Conservation (phyloP, 2,888 invertebrate genomes). For the Drosophila ustulata region DNA sequence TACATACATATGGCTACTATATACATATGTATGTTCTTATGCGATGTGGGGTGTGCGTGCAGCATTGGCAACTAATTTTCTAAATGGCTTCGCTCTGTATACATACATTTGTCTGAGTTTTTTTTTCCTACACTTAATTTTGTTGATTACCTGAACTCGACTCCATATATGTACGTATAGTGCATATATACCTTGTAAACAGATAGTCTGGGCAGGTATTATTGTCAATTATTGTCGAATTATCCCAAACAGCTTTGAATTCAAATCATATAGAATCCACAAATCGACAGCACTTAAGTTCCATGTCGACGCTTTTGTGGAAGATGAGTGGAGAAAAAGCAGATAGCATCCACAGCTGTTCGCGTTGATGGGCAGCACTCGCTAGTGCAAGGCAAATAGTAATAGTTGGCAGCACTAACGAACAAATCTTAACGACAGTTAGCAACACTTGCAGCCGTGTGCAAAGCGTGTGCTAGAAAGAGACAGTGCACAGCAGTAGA, state of each 20-base stretch:
- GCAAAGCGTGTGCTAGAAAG: not conserved
- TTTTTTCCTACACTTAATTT: constrained; percentile 33
- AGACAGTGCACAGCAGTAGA: constrained; percentile 5
- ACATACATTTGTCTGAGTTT: not conserved
- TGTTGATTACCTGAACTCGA: constrained; percentile 9
- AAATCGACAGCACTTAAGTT: not conserved
- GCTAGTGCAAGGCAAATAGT: not conserved
- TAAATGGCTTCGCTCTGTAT: constrained; percentile 52
- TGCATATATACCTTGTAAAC: constrained; percentile 15
- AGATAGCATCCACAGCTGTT: not conserved
- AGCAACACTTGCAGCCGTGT: not conserved
- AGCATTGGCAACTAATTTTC: constrained; percentile 59
- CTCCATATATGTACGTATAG: not conserved
- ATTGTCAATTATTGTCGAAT: constrained; percentile 11
- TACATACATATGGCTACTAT: not conserved
- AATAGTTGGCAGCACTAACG: not conserved
- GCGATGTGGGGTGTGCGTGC: constrained; percentile 30
- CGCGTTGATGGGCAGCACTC: not conserved
- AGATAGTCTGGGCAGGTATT: not conserved
- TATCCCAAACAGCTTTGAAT: constrained; percentile 4
- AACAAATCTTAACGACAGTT: not conserved
- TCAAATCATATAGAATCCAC: not conserved
- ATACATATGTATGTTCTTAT: not conserved
- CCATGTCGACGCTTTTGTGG: no score
- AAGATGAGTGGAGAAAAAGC: not conserved